A percentile compares a stretch with the other conserved stretches of the same genome.
phyloP scores from a whole-genome alignment of 2,113 vertebrate genomes.

The Cyphomyrus plagiostoma region DNA sequence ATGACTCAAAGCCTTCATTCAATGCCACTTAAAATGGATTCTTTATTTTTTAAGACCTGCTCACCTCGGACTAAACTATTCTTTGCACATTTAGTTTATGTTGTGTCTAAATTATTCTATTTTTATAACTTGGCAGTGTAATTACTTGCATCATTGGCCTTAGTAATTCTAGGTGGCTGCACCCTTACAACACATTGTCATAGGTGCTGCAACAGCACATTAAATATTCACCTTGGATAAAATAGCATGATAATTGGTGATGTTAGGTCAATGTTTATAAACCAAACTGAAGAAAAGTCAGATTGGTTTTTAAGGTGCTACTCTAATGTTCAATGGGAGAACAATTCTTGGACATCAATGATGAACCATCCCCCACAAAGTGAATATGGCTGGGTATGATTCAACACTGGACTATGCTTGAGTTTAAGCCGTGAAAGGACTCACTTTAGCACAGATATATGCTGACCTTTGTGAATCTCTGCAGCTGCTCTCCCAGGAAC shows the following conservation, averaged over 20 bases:
- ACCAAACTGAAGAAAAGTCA: not conserved
- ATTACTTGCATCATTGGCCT: not conserved
- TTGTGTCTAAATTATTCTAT: not conserved
- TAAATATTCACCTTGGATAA: not conserved
- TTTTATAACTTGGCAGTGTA: not conserved
- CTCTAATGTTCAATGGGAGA: not conserved
- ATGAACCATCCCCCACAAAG: not conserved
- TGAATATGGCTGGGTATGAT: not conserved
- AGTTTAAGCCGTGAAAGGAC: not conserved
- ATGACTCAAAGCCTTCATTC: not conserved
- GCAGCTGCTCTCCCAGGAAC: slow-evolving; percentile 10
- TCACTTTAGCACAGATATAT: not conserved
- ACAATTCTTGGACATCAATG: not conserved
- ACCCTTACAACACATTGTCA: not conserved
- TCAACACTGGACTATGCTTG: not conserved
- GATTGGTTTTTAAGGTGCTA: not conserved
- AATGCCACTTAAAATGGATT: not conserved
- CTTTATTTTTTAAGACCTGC: not conserved
- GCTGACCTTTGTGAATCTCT: slow-evolving; percentile 23
- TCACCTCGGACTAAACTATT: not conserved
- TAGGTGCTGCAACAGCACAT: not conserved
- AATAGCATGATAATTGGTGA: not conserved
- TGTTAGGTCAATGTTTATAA: not conserved
- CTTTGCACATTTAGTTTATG: not conserved
- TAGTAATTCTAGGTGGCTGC: not conserved